phyloP scores from a whole-genome alignment of 2,888 invertebrate genomes.

The Drosophila buzzatii region DNA sequence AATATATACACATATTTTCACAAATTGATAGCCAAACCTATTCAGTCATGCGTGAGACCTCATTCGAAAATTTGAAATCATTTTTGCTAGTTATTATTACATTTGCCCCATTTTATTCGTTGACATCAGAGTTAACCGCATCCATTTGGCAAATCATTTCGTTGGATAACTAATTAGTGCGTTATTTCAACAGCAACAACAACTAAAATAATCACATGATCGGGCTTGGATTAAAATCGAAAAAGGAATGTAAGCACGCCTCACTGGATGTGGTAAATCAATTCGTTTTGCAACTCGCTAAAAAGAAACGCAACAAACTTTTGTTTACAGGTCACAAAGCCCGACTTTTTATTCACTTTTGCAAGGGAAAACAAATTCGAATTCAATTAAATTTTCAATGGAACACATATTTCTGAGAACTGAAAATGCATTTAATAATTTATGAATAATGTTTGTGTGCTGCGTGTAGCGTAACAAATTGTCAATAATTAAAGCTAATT shows the following conservation, averaged over 20 bases:
- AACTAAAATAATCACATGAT: slow-evolving; percentile 50
- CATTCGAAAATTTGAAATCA: slow-evolving; percentile 18
- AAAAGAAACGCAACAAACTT: not conserved
- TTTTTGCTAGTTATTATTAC: slow-evolving; percentile 16
- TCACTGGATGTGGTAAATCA: not conserved
- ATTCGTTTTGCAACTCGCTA: not conserved
- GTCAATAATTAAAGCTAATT: slow-evolving; percentile 53
- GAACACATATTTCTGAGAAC: slow-evolving; percentile 26
- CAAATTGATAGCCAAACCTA: not conserved
- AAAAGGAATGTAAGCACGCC: slow-evolving; percentile 40
- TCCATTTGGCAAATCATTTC: slow-evolving; percentile 39
- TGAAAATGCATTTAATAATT: slow-evolving; percentile 54
- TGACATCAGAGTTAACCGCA: not conserved
- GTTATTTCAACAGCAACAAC: slow-evolving; percentile 2
- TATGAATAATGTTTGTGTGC: slow-evolving; percentile 8
- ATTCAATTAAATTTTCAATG: slow-evolving; percentile 58
- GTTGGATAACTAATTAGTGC: slow-evolving; percentile 26
- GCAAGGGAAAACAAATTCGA: slow-evolving; percentile 40
- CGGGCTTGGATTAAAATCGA: slow-evolving; percentile 23
- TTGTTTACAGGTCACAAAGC: slow-evolving; percentile 5
- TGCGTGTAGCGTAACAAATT: slow-evolving; percentile 31
- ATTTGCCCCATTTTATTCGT: slow-evolving; percentile 1
- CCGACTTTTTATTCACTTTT: slow-evolving; percentile 25
- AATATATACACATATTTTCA: not conserved
- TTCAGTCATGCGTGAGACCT: not conserved